phyloP scores from a whole-genome alignment of 2,888 invertebrate genomes.

The Hetaerina titia region DNA sequence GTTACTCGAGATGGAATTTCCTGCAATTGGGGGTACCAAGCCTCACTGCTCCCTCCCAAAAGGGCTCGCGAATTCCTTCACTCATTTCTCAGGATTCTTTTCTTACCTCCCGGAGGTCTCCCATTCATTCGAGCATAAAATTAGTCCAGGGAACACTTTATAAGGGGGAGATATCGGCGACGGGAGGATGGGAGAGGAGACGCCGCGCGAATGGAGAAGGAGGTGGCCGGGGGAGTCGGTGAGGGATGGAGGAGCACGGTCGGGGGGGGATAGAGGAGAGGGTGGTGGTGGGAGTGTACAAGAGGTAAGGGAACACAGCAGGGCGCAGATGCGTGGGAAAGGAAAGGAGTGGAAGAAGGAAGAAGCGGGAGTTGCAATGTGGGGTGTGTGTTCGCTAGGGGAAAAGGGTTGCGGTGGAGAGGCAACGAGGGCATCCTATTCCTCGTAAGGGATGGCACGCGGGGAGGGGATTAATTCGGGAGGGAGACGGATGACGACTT shows the following conservation, averaged over 20 bases:
- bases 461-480: not conserved
- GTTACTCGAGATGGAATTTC: conserved; percentile 10
- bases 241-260: not conserved
- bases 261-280: not conserved
- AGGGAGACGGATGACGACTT: conserved; percentile 45
- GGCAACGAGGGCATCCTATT: not conserved
- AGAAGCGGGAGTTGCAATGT: not conserved
- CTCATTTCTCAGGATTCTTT: conserved; percentile 39
- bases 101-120: not conserved
- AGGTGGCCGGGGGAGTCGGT: not conserved
- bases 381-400: not conserved
- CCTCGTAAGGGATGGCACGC: not conserved
- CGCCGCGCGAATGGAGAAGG: not conserved
- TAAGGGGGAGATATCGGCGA: not conserved
- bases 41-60: not conserved
- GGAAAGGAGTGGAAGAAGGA: not conserved
- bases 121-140: conserved; percentile 14
- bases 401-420: not conserved
- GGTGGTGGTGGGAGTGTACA: not conserved
- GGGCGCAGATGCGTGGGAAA: not conserved
- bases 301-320: not conserved
- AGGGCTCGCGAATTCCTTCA: not conserved
- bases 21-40: not conserved
- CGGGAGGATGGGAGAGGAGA: not conserved
- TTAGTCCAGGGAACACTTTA: not conserved